Percentiles rank a stretch among this genome's conserved stretches.
Conservation (phyloP, 2,113 vertebrate genomes). For the Brachypteracias leptosomus region DNA sequence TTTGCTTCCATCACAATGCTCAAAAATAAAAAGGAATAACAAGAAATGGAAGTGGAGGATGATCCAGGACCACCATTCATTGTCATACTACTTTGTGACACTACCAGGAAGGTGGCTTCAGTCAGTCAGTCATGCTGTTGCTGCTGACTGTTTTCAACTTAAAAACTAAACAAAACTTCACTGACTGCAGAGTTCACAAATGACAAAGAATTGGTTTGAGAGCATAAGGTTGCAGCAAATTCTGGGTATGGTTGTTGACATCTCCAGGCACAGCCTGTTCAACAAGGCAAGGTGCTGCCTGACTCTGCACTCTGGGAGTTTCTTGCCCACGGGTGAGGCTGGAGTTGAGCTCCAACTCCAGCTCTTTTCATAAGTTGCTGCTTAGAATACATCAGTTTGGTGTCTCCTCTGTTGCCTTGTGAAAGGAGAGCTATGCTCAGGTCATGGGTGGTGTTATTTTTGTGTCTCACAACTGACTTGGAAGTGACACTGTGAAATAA, state of each 20-base stretch:
- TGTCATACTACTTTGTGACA: background rate
- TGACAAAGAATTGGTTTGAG: background rate
- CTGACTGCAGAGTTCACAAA: background rate
- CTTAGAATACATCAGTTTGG: background rate
- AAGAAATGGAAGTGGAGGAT: background rate
- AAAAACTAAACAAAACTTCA: background rate
- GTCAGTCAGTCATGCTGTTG: background rate
- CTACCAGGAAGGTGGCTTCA: background rate
- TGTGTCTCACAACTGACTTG: background rate
- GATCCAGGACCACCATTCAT: background rate
- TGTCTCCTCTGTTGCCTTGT: fast-evolving
- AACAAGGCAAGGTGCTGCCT: background rate
- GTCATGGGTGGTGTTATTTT: background rate
- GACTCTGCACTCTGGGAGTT: background rate
- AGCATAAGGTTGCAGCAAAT: background rate
- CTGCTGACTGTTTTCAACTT: background rate
- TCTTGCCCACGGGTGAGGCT: background rate
- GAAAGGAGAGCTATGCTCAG: background rate
- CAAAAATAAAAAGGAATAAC: background rate
- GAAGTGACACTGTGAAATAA: background rate
- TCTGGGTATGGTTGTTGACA: background rate
- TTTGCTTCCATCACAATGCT: background rate
- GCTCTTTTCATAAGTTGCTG: background rate
- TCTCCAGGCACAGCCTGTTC: background rate
- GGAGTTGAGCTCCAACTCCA: background rate